These are phyloP conservation scores for Allobates femoralis DNA, from an alignment of 2,797 vertebrate species.

Conservation along the genomic window DNA sequence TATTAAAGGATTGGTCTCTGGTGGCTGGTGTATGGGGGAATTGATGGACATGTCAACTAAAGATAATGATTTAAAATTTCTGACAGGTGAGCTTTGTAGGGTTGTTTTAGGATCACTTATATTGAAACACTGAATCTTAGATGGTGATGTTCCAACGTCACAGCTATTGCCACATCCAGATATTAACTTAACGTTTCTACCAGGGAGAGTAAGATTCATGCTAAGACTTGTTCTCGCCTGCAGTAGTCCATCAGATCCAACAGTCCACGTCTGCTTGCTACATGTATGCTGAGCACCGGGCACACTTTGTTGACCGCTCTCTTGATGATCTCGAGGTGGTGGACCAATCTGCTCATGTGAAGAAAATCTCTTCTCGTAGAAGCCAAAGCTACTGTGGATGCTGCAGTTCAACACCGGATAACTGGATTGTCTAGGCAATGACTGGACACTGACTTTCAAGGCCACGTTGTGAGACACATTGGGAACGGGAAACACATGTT, in stretches of 20 bases:
- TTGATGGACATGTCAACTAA: constrained; percentile 77
- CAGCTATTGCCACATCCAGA: constrained; percentile 76
- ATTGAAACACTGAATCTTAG: constrained; percentile 75
- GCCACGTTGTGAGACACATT: constrained; percentile 95
- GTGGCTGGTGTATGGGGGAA: constrained; percentile 77
- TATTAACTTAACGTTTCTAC: constrained; percentile 85
- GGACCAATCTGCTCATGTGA: constrained; percentile 75
- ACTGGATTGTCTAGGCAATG: constrained; percentile 93
- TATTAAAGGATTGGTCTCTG: constrained; percentile 91
- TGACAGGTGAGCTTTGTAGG: constrained; percentile 76
- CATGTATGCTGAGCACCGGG: constrained; percentile 79
- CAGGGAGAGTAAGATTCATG: constrained; percentile 75
- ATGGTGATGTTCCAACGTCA: constrained; percentile 76
- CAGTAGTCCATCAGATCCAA: constrained; percentile 71
- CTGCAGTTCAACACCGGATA: constrained; percentile 94
- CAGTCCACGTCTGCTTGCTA: constrained; percentile 79
- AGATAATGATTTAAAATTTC: constrained; percentile 88
- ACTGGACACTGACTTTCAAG: constrained; percentile 96
- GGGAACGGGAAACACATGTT: constrained; percentile 95
- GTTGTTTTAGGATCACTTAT: constrained; percentile 75
- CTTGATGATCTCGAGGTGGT: constrained; percentile 75
- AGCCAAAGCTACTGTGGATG: constrained; percentile 88
- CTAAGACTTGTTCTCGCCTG: constrained; percentile 69
- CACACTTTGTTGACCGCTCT: constrained; percentile 71
- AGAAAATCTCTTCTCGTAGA: constrained; percentile 81